Evolutionary conservation across 2,113 vertebrate species (phyloP), one percentile per base, ranked within the genome.

Genomic region (Catharus bicknelli): DNA sequence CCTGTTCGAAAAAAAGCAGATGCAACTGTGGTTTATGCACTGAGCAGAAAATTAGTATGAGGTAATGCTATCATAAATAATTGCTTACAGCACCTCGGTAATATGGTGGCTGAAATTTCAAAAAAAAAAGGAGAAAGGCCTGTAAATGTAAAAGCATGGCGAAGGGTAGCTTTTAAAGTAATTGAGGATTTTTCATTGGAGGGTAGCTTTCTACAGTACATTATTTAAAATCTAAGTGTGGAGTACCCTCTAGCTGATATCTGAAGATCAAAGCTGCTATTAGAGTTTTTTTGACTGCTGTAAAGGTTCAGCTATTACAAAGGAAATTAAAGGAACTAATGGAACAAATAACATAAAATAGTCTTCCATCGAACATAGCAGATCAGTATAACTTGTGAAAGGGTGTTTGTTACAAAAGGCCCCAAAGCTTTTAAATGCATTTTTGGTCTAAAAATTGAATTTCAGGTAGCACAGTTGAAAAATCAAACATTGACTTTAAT

Each of bases 11-110:
- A 86, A 38, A 94, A 95, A 89, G 88, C 26, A 96, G 78, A 95
- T 86, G 83, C 77, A 95, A 92, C 73, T 90, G 86, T 83, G 69
- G 53, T 93, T 64, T 91, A 75, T 69, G 53, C 32, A 3, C 83
- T 50, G 72, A 96, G 83, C 40, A 92, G 90, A 95, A 97, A 97
- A 97, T 94, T 90, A 93, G 68, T 74, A 94, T 97, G 97, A 98
- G 96, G 96, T 97, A 97, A 98, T 97, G 92, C 90, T 66, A 86
- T 97, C 92, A 96, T 97, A 97, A 98, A 96, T 97, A 97, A 98
- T 96, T 97, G 83, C 94, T 97, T 95, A 94, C 96, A 96, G 94
- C 82, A 95, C 70, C 89, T 87, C 3, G 0, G 64, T 58, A 90
- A 73, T 90, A 85, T 61, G 55, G 87, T 95, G 68, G 78, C 66